These are phyloP conservation scores for Enteromius treurensis DNA, from an alignment of 2,797 vertebrate species.

Conservation along the genomic window DNA sequence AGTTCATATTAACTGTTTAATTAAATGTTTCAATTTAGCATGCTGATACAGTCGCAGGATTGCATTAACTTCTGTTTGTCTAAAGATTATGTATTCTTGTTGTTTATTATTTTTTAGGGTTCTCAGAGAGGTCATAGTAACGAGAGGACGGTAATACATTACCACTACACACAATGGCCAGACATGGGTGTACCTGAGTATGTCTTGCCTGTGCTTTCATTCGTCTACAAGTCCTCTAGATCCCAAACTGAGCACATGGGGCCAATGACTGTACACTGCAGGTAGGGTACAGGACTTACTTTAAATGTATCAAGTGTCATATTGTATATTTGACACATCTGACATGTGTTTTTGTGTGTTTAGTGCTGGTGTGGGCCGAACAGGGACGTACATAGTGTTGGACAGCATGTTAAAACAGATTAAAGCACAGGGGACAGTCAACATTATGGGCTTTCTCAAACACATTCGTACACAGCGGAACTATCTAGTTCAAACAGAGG, in stretches of 20 bases:
- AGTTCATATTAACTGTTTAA: background rate
- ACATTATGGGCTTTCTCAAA: constrained; percentile 92
- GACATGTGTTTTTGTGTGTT: background rate
- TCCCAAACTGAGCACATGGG: constrained; percentile 79
- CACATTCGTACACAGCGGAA: constrained; percentile 96
- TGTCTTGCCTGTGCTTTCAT: constrained; percentile 88
- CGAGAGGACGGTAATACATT: constrained; percentile 87
- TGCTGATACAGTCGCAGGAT: background rate
- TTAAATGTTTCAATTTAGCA: background rate
- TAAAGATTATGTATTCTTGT: background rate
- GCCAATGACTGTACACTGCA: constrained; percentile 93
- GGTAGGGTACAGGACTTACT: constrained; percentile 71
- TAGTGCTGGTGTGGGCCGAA: constrained; percentile 94
- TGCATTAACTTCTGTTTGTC: background rate
- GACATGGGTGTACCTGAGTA: constrained; percentile 96
- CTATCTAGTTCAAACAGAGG: constrained; percentile 97
- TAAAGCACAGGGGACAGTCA: constrained; percentile 84
- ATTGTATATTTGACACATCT: background rate
- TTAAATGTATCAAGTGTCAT: background rate
- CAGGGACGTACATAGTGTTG: constrained; percentile 94
- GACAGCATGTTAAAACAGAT: constrained; percentile 98
- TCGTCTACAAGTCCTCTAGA: constrained; percentile 87
- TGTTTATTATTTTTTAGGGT: constrained; percentile 71
- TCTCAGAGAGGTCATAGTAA: constrained; percentile 84
- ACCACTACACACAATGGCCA: constrained; percentile 97